A percentile compares a stretch with the other conserved stretches of the same genome.
Conservation (phyloP, 2,797 vertebrate species). For the Halcyon badia region DNA sequence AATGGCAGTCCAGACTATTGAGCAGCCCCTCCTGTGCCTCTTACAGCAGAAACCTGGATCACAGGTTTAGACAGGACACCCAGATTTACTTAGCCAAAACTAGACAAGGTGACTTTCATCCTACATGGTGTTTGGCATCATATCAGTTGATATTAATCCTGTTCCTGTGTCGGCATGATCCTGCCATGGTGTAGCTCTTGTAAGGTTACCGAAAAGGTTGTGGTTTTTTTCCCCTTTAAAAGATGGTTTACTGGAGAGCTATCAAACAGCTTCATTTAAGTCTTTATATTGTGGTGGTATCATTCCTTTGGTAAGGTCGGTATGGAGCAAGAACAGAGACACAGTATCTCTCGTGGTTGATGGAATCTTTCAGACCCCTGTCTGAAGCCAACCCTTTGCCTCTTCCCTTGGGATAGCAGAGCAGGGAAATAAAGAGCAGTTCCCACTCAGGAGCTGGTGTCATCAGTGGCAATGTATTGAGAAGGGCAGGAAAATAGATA, state of each 20-base stretch:
- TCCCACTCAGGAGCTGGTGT: background rate
- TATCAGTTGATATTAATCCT: background rate
- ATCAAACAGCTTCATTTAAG: background rate
- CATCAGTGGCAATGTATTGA: rapidly evolving
- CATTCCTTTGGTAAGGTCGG: background rate
- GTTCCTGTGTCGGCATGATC: background rate
- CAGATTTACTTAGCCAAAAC: background rate
- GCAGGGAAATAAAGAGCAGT: background rate
- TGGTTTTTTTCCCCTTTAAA: rapidly evolving
- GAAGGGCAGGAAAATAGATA: background rate
- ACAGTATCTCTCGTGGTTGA: background rate
- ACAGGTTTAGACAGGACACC: background rate
- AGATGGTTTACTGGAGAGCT: background rate
- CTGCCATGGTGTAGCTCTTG: background rate
- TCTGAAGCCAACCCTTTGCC: background rate
- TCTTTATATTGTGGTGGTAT: background rate
- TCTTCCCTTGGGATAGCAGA: background rate
- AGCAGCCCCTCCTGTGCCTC: background rate
- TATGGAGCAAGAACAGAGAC: background rate
- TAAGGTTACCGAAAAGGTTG: background rate
- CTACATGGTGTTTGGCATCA: background rate
- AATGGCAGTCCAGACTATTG: background rate
- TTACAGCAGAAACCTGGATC: background rate
- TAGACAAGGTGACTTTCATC: background rate
- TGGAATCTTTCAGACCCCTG: background rate